Percentiles rank a stretch among this genome's conserved stretches.
phyloP scores from a whole-genome alignment of 1,140 invertebrate species.

The Lysiphlebus fabarum region DNA sequence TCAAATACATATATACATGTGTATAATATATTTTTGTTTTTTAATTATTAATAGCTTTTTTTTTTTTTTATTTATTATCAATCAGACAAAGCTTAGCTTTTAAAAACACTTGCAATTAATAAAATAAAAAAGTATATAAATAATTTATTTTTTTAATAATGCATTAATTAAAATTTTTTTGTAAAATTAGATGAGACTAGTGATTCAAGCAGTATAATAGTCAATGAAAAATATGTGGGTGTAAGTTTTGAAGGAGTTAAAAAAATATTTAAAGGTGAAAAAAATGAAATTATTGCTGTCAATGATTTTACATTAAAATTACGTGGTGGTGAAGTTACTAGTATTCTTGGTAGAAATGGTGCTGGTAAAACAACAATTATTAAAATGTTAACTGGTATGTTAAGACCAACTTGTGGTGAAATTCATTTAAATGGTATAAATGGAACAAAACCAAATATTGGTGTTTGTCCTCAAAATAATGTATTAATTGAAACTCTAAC shows the following conservation, averaged over 20 bases:
- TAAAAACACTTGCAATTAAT: background rate
- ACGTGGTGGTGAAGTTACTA: slow-evolving; percentile 63
- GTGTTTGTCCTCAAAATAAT: slow-evolving; percentile 82
- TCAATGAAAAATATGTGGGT: slow-evolving; percentile 50
- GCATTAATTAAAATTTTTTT: background rate
- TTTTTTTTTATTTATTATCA: too few relatives aligned
- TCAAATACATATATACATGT: too few relatives aligned
- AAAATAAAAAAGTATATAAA: background rate
- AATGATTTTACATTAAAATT: slow-evolving; percentile 71
- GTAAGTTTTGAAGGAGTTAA: slow-evolving; percentile 53
- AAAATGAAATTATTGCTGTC: slow-evolving; percentile 56
- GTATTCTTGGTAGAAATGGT: slow-evolving; percentile 77
- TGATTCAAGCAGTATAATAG: slow-evolving; percentile 39
- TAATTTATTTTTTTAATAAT: background rate
- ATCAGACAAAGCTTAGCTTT: too few relatives aligned
- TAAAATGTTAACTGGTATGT: slow-evolving; percentile 66
- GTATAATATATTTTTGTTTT: too few relatives aligned
- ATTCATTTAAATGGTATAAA: slow-evolving; percentile 53
- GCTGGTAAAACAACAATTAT: slow-evolving; percentile 81
- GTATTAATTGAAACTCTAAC: slow-evolving; percentile 77
- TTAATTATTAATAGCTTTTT: too few relatives aligned
- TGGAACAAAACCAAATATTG: slow-evolving; percentile 56
- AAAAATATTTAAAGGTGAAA: slow-evolving; percentile 51
- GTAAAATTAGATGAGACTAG: slow-evolving; percentile 36
- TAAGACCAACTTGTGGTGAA: slow-evolving; percentile 59